phyloP scores from a whole-genome alignment of 1,140 invertebrate genomes.

The Hormaphis cornu region DNA sequence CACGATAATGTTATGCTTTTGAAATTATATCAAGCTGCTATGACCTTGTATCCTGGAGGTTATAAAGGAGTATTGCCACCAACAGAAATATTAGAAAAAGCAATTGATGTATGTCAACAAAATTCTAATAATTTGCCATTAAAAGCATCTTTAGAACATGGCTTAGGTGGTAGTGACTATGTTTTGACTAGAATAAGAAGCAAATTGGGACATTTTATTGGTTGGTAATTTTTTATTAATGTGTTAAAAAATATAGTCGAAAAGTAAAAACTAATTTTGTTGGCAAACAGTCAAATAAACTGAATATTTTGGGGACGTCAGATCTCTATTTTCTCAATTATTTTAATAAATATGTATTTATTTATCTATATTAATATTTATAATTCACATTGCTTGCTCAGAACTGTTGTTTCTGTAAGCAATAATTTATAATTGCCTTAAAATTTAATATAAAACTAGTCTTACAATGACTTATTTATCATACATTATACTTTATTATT shows the following conservation, averaged over 20 bases:
- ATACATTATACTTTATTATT: no score
- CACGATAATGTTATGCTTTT: not conserved
- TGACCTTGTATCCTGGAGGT: slow-evolving; percentile 46
- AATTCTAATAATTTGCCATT: slow-evolving; percentile 40
- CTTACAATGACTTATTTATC: no score
- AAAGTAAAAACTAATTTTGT: no score
- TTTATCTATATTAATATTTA: no score
- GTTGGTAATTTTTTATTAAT: slow-evolving; percentile 39
- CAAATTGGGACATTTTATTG: slow-evolving; percentile 44
- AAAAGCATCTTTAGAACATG: slow-evolving; percentile 40
- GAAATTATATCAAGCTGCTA: slow-evolving; percentile 48
- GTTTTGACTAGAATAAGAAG: slow-evolving; percentile 43
- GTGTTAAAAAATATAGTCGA: not conserved
- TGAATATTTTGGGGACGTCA: no score
- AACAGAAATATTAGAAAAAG: slow-evolving; percentile 37
- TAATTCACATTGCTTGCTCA: no score
- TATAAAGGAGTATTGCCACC: slow-evolving; percentile 41
- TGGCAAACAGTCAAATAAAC: no score
- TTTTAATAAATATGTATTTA: no score
- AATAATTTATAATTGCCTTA: no score
- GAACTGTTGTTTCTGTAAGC: no score
- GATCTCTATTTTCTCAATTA: no score
- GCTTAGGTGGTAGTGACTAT: slow-evolving; percentile 44
- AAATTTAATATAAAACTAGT: no score
- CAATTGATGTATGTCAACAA: slow-evolving; percentile 35